These are phyloP conservation scores for Eurytoma adleriae DNA, from an alignment of 2,888 invertebrate species.

Conservation along the genomic window DNA sequence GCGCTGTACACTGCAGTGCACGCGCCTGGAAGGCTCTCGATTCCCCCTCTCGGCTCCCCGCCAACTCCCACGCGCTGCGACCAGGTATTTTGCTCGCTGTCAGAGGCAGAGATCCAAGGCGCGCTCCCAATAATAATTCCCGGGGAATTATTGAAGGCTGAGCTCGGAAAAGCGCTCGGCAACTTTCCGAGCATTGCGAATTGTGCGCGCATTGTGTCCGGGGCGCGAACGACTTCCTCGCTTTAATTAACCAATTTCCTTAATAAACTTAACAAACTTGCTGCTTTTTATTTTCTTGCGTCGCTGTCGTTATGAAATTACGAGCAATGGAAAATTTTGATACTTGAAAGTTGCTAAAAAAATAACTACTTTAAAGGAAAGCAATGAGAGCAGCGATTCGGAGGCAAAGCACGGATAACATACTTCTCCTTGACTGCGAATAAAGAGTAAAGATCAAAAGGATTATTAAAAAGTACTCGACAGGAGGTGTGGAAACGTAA, in stretches of 20 bases:
- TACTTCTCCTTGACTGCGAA: background rate
- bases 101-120: too few relatives aligned
- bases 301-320: background rate
- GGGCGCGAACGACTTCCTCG: background rate
- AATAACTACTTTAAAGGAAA: background rate
- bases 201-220: too few relatives aligned
- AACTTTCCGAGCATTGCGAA: background rate
- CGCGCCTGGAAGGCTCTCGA: too few relatives aligned
- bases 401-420: background rate
- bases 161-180: background rate
- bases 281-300: background rate
- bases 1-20: too few relatives aligned
- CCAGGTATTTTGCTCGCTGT: too few relatives aligned
- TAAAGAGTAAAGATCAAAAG: background rate
- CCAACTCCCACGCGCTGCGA: too few relatives aligned
- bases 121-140: too few relatives aligned
- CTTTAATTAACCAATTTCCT: background rate
- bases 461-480: slow-evolving; percentile 1
- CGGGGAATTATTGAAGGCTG: background rate
- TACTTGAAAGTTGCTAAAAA: too few relatives aligned
- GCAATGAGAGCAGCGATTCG: background rate
- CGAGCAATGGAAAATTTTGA: too few relatives aligned
- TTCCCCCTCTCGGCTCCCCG: too few relatives aligned
- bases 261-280: background rate
- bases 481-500: background rate